Evolutionary conservation across 23 tunicate species (phyloP).

Genomic region (Aplidium turbinatum): DNA sequence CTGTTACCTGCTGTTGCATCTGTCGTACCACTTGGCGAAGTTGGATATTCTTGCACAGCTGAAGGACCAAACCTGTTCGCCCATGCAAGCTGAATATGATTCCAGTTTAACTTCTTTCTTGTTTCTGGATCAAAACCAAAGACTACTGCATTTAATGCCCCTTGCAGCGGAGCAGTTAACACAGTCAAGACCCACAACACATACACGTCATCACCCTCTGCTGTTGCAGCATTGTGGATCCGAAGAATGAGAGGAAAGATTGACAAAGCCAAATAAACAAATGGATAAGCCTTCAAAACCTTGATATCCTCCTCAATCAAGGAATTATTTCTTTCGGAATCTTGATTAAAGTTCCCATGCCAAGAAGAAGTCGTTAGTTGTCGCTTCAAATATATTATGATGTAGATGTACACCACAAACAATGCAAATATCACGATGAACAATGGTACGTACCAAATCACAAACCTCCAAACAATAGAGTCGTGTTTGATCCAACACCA

Average conservation of each 20-base stretch:
- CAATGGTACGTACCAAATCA: constrained; percentile 88
- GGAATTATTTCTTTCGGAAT: constrained; percentile 41
- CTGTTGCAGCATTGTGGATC: constrained; percentile 85
- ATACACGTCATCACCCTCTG: constrained; percentile 79
- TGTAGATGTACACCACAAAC: constrained; percentile 51
- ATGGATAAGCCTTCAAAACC: constrained; percentile 72
- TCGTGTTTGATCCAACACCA: constrained; percentile 98
- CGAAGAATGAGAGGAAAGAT: constrained; percentile 87
- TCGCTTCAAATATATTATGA: constrained; percentile 50
- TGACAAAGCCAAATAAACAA: constrained; percentile 66
- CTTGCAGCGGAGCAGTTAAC: constrained; percentile 87
- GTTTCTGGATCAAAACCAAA: constrained; percentile 94
- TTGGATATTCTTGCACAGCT: constrained; percentile 70
- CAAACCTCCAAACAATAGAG: constrained; percentile 73
- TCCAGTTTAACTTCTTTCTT: constrained; percentile 52
- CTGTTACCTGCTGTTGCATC: constrained; percentile 13
- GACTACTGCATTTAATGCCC: constrained; percentile 89
- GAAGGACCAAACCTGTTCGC: constrained; percentile 45
- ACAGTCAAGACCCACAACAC: constrained; percentile 82
- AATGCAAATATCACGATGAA: constrained; percentile 47
- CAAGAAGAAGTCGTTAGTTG: constrained; percentile 36
- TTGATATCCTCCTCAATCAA: constrained; percentile 73
- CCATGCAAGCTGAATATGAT: constrained; percentile 78
- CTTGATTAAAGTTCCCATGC: constrained; percentile 77
- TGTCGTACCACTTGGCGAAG: constrained; percentile 23